Evolutionary conservation across 2,113 vertebrate species (phyloP), one percentile per base, ranked within the genome.

Genomic region (Pachypanchax playfairii): DNA sequence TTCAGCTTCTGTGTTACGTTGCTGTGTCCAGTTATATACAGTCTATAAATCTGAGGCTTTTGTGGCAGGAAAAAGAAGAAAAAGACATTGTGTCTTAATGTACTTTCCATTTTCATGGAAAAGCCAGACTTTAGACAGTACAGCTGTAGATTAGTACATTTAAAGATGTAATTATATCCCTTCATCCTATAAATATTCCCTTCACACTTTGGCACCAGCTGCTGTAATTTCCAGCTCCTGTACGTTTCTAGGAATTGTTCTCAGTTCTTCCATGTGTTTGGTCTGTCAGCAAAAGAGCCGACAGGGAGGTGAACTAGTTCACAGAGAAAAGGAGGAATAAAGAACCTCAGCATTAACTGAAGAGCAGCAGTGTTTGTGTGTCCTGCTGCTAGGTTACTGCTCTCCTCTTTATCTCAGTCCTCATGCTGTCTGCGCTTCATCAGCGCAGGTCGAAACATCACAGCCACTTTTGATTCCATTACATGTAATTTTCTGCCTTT

Each of bases 361-460:
- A 69, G 50, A 62, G 64, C 73, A 41, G 52, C n/a, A 59, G 29
- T 21, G 79, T 86, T 69, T 85, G 74, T 79, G 60, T 82, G 54
- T 73, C 58, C 56, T 70, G 76, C 53, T 85, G 82, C 76, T 85
- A 78, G 78, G 84, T 58, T 82, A 83, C 82, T 17, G 26, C 63
- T 68, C 26, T 47, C 52, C 11, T 25, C 67, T 78, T 77, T 60
- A 63, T 47, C 58, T 75, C 59, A 62, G 33, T 67, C 57, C 46
- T 52, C 4, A 55, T 20, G 31, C 20, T n/a, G 52, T 65, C 84
- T 76, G 73, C 65, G 52, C 50, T 56, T 49, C 33, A 42, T 82
- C 73, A 60, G 39, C 8, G 25, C 22, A 41, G 36, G 26, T 22
- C 14, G 7, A 48, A 20, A 70, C 2, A 17, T 47, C 49, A 63